These are phyloP conservation scores for Cephus spinipes DNA, from an alignment of 2,888 invertebrate genomes.

Conservation along the genomic window DNA sequence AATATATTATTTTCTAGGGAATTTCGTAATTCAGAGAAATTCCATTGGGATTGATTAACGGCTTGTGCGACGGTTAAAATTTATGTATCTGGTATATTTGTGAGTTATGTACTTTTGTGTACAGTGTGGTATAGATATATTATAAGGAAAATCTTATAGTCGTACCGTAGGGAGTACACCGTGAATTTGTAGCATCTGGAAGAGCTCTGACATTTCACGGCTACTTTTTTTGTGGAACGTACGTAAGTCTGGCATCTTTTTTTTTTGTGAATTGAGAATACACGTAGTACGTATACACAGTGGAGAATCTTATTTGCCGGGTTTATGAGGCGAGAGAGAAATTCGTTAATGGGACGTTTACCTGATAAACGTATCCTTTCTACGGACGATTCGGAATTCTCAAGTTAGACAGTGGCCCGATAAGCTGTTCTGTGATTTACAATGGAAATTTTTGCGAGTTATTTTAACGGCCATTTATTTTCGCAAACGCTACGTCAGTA, in stretches of 20 bases:
- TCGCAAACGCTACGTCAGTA: neutral
- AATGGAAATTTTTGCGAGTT: neutral
- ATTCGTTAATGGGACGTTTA: neutral
- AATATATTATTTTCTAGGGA: neutral
- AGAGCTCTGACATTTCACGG: neutral
- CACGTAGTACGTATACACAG: neutral
- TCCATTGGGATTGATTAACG: neutral
- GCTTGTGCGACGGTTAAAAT: no score
- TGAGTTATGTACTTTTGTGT: neutral
- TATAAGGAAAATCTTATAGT: neutral
- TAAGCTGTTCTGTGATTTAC: neutral
- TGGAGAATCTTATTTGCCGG: neutral
- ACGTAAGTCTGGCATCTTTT: neutral
- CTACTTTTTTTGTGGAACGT: neutral
- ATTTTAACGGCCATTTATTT: neutral
- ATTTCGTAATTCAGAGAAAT: neutral
- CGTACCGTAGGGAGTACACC: neutral
- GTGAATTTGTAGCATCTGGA: neutral
- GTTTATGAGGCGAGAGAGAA: neutral
- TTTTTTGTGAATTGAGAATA: neutral
- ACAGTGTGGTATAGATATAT: neutral
- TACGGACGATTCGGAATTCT: neutral
- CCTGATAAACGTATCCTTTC: neutral
- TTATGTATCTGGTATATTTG: neutral
- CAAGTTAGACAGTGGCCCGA: neutral